phyloP scores from a whole-genome alignment of 2,888 invertebrate species.

The Drosophila paracracens region DNA sequence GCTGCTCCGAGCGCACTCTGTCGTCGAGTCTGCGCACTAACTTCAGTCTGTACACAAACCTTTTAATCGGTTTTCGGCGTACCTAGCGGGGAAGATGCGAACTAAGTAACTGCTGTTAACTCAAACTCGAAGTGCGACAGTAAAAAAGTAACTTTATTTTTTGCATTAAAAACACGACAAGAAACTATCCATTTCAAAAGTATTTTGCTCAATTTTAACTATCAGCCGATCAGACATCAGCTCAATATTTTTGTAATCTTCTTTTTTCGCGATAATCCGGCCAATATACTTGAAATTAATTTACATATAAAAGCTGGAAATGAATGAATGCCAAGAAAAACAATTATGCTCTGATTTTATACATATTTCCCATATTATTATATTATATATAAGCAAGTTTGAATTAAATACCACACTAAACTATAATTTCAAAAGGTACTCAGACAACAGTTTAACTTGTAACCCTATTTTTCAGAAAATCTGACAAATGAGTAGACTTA shows the following conservation, averaged over 20 bases:
- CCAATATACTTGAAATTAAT: not conserved
- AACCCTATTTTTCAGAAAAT: not conserved
- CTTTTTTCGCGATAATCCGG: not conserved
- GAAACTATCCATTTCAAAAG: not conserved
- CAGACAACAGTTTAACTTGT: not conserved
- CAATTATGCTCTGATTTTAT: not conserved
- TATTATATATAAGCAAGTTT: too few relatives aligned
- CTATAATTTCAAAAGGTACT: too few relatives aligned
- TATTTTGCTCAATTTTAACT: not conserved
- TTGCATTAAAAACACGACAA: not conserved
- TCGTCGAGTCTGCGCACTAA: slow-evolving; percentile 65
- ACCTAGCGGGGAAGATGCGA: slow-evolving; percentile 56
- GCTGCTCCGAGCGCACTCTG: slow-evolving; percentile 50
- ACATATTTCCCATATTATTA: not conserved
- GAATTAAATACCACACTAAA: not conserved
- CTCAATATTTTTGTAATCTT: not conserved
- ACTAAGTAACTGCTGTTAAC: slow-evolving; percentile 40
- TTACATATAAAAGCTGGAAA: not conserved
- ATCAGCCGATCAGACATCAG: not conserved
- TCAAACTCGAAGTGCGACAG: not conserved
- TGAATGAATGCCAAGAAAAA: not conserved
- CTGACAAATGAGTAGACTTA: not conserved
- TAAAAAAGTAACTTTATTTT: not conserved
- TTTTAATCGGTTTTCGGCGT: slow-evolving; percentile 14
- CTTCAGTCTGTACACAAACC: slow-evolving; percentile 66